A percentile compares a stretch with the other conserved stretches of the same genome.
Evolutionary conservation across 2,888 invertebrate genomes (phyloP).

Genomic region (Fragum sueziense): DNA sequence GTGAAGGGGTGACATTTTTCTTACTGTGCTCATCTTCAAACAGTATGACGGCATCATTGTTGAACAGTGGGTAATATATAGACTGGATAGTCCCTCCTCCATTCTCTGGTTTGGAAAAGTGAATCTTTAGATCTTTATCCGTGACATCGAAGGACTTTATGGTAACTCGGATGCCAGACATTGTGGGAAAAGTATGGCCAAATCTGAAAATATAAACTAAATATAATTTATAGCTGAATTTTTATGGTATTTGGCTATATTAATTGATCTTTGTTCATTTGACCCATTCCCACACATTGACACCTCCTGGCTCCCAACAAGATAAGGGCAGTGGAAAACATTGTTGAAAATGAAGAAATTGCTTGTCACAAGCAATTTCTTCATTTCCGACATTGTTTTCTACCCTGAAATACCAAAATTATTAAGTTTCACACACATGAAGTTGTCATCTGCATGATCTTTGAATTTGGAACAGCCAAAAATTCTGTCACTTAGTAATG

Average conservation of each 20-base stretch:
- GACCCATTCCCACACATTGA: background rate
- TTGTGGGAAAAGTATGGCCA: too few species aligned
- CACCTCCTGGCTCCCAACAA: background rate
- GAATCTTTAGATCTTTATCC: constrained; percentile 37
- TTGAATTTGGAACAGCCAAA: too few species aligned
- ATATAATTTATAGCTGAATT: too few species aligned
- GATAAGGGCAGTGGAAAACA: background rate
- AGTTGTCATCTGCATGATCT: too few species aligned
- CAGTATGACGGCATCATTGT: constrained; percentile 47
- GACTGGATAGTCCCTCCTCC: constrained; percentile 45
- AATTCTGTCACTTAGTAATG: too few species aligned
- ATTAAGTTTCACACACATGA: too few species aligned
- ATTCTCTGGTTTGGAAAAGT: constrained; percentile 50
- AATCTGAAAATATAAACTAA: too few species aligned
- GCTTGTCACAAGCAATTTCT: background rate
- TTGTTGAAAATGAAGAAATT: background rate
- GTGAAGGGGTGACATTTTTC: too few species aligned
- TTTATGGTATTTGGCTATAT: too few species aligned
- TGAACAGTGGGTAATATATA: constrained; percentile 48
- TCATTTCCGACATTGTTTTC: too few species aligned
- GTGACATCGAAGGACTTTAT: background rate
- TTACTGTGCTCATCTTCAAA: constrained; percentile 49
- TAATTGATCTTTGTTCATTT: too few species aligned
- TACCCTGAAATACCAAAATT: too few species aligned
- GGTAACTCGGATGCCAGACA: constrained; percentile 41